phyloP scores from a whole-genome alignment of 2,888 invertebrate genomes.

The Hypomecis punctinalis region DNA sequence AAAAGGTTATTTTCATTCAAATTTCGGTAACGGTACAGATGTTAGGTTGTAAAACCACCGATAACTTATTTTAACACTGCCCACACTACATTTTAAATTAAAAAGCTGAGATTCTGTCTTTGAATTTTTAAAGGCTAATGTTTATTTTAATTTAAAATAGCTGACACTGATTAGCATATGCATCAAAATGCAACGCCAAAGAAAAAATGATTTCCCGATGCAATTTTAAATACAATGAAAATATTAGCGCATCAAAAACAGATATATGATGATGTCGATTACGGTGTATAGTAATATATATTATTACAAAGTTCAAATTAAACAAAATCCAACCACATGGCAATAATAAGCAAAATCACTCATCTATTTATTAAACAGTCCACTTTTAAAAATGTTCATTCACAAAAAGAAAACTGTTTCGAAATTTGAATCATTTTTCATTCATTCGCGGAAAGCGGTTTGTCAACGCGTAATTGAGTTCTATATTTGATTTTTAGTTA shows the following conservation, averaged over 20 bases:
- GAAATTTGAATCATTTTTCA: background rate
- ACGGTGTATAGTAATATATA: too few relatives aligned
- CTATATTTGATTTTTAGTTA: slow-evolving; percentile 24
- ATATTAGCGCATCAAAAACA: background rate
- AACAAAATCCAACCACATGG: background rate
- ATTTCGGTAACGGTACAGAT: slow-evolving; percentile 43
- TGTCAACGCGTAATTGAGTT: slow-evolving; percentile 2
- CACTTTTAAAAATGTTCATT: slow-evolving; percentile 5
- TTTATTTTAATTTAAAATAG: too few relatives aligned
- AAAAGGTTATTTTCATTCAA: slow-evolving; percentile 39
- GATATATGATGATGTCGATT: background rate
- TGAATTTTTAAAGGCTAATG: background rate
- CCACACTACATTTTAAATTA: slow-evolving; percentile 42
- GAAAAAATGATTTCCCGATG: background rate
- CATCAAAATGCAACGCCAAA: too few relatives aligned
- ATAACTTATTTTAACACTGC: slow-evolving; percentile 50
- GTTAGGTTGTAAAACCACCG: slow-evolving; percentile 47
- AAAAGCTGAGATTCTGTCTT: slow-evolving; percentile 22
- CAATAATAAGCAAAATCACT: background rate
- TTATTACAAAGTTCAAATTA: too few relatives aligned
- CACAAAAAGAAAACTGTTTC: background rate
- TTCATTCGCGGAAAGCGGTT: background rate
- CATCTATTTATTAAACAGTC: background rate
- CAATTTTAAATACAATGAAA: background rate
- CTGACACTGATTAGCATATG: too few relatives aligned